Percentiles rank a stretch among this genome's conserved stretches.
Evolutionary conservation across 2,113 vertebrate species (phyloP).

Genomic region (Ctenodactylus gundi): DNA sequence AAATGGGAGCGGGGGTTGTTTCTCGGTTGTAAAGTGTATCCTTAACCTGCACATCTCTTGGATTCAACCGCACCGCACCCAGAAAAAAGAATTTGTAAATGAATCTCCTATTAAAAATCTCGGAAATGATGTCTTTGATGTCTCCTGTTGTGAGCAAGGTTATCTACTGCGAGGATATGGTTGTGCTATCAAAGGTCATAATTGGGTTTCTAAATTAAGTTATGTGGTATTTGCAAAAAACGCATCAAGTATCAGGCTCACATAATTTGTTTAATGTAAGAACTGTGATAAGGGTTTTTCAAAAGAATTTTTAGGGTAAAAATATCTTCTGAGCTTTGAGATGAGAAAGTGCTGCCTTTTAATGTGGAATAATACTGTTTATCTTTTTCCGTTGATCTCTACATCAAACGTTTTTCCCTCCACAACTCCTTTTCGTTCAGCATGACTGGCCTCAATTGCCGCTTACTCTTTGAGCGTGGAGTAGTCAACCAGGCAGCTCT

Average conservation of each 20-base stretch:
- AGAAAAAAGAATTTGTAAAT: neutral
- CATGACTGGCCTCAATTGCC: slow-evolving; percentile 64
- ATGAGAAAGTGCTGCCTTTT: slow-evolving; percentile 47
- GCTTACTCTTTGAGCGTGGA: slow-evolving; percentile 47
- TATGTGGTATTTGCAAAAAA: neutral
- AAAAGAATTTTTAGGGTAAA: slow-evolving; percentile 52
- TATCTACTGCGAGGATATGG: neutral
- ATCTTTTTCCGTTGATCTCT: slow-evolving; percentile 58
- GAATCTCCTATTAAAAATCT: neutral
- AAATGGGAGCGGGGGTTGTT: too few species aligned
- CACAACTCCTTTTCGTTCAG: slow-evolving; percentile 58
- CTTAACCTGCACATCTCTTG: neutral
- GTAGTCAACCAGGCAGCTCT: slow-evolving; percentile 69
- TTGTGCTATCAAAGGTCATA: neutral
- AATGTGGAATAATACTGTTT: slow-evolving; percentile 64
- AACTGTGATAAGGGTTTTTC: neutral
- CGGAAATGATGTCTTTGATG: neutral
- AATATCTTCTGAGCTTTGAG: slow-evolving; percentile 45
- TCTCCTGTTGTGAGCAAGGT: neutral
- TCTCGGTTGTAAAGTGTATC: too few species aligned
- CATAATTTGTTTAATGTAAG: slow-evolving; percentile 11
- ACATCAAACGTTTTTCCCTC: slow-evolving; percentile 45
- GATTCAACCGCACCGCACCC: neutral
- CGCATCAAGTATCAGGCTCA: neutral
- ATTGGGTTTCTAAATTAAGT: neutral